phyloP scores from a whole-genome alignment of 2,888 invertebrate species.

The Mimachlamys varia region DNA sequence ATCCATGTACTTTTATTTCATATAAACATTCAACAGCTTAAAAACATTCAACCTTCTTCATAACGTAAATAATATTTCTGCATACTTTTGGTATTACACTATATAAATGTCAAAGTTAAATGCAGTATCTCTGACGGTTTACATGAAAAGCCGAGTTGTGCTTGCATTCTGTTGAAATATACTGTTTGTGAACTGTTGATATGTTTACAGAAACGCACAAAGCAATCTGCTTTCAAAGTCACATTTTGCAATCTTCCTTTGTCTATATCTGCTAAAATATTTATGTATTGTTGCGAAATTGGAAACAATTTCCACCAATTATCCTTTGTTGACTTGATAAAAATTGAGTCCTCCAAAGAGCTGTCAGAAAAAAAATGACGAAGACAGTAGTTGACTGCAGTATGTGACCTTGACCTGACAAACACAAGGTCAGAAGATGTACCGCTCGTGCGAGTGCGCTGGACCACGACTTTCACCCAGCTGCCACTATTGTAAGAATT shows the following conservation, averaged over 20 bases:
- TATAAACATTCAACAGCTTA: conserved; percentile 22
- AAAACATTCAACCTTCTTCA: neutral
- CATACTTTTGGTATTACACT: neutral
- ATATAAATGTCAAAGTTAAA: neutral
- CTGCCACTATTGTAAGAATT: conserved; percentile 91
- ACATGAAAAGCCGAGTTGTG: neutral
- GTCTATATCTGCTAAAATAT: neutral
- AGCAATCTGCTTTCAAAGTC: neutral
- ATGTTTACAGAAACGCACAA: neutral
- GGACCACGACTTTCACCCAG: conserved; percentile 82
- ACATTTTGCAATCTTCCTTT: conserved; percentile 8
- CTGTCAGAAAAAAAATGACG: no score
- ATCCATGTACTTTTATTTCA: neutral
- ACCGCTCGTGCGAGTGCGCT: conserved; percentile 48
- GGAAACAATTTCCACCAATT: no score
- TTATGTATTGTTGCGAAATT: neutral
- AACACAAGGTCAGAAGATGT: conserved; percentile 13
- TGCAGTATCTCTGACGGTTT: neutral
- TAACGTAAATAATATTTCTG: neutral
- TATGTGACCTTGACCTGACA: conserved; percentile 10
- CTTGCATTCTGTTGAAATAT: neutral
- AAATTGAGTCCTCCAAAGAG: no score
- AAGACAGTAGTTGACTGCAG: neutral
- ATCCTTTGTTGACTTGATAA: no score
- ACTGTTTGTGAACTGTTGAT: neutral